phyloP scores from a whole-genome alignment of 2,888 invertebrate species.

The Pristionchus japonicus region DNA sequence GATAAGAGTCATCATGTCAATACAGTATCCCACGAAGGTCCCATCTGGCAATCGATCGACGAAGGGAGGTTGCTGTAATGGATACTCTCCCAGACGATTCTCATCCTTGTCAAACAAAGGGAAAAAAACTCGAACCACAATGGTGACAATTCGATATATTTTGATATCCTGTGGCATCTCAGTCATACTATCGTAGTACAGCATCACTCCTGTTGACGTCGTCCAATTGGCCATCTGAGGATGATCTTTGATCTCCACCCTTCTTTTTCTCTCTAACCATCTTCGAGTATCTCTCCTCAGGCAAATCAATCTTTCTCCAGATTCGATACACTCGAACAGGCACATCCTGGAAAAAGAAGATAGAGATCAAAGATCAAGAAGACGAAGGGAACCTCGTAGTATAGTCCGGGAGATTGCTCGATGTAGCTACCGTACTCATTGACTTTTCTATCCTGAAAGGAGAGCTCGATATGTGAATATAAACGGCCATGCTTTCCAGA shows the following conservation, averaged over 20 bases:
- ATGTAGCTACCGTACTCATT: slow-evolving; percentile 41
- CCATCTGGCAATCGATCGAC: slow-evolving; percentile 72
- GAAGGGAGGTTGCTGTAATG: slow-evolving; percentile 78
- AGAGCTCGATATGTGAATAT: slow-evolving; percentile 30
- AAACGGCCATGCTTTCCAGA: neutral
- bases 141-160: slow-evolving; percentile 68
- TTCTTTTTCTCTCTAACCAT: slow-evolving; percentile 63
- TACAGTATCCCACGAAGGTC: slow-evolving; percentile 86
- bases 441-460: slow-evolving; percentile 49
- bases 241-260: neutral
- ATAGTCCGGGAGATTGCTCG: slow-evolving; percentile 47
- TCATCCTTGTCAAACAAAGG: neutral
- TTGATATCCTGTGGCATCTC: slow-evolving; percentile 66
- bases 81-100: too few relatives aligned
- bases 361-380: neutral
- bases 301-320: slow-evolving; percentile 57
- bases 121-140: slow-evolving; percentile 61
- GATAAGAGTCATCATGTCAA: slow-evolving; percentile 82
- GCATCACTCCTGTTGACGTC: slow-evolving; percentile 56
- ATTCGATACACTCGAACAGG: slow-evolving; percentile 64
- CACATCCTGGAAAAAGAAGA: slow-evolving; percentile 59
- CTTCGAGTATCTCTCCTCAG: slow-evolving; percentile 64
- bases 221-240: slow-evolving; percentile 72
- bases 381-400: neutral
- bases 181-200: slow-evolving; percentile 65